phyloP scores from a whole-genome alignment of 2,113 vertebrate species.

The Hippolais icterina region DNA sequence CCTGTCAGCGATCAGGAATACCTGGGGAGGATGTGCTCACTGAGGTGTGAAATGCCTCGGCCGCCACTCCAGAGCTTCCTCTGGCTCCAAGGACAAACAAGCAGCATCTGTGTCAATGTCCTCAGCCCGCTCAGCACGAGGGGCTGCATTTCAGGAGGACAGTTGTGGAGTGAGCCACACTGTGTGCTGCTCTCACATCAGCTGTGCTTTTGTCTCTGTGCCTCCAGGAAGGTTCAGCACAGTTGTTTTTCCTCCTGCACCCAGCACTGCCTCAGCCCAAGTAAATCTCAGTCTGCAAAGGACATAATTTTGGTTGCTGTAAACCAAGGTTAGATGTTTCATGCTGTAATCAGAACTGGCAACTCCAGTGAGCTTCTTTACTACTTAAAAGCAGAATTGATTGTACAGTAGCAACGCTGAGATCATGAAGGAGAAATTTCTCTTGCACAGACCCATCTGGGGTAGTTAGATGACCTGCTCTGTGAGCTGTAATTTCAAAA shows the following conservation, averaged over 20 bases:
- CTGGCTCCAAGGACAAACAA: background rate
- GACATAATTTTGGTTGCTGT: background rate
- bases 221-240: background rate
- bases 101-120: background rate
- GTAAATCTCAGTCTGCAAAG: background rate
- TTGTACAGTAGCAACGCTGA: background rate
- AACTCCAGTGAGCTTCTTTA: slow-evolving; percentile 9
- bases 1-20: background rate
- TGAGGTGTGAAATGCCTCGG: slow-evolving; percentile 1
- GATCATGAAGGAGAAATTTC: background rate
- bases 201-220: background rate
- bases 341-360: background rate
- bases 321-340: background rate
- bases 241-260: background rate
- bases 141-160: background rate
- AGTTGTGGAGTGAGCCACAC: fast-evolving
- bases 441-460: background rate
- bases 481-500: background rate
- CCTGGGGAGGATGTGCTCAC: background rate
- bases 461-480: background rate
- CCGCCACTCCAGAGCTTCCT: background rate
- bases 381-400: slow-evolving; percentile 21
- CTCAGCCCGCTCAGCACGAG: background rate
- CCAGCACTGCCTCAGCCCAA: background rate
- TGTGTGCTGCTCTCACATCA: background rate